Base-by-base conservation (phyloP, 1,140 invertebrate species). In the Mycetomoellerius zeteki region DNA sequence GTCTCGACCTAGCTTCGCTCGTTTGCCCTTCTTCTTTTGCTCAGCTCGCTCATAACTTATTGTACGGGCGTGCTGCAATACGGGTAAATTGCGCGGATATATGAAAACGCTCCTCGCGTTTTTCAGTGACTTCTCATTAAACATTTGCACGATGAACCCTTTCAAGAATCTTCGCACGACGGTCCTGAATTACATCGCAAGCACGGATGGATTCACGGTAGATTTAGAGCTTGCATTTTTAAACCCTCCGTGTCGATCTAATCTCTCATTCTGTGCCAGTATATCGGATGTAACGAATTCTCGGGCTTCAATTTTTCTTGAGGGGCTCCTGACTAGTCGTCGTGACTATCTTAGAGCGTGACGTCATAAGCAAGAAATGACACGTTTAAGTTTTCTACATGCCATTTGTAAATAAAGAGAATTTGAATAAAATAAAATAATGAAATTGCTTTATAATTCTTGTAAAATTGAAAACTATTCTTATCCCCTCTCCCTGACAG, bases 141-240 rank as follows among this genome's bases (percentile, higher is more conserved):
- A 82, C 43, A 75, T 84, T 84, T 33, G 52, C 37, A 19, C 80
- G 80, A 60, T 37, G 69, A 50, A 73, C 56, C 24, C 21, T 50
- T 43, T 50, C 27, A 21, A 19, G 54, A 60, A 69, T 2, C 37
- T 37, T 50, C 24, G 67, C 80, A 73, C 54, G 80, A 58, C 52
- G 52, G 12, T 84, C 80, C 50, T 62, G 37, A 84, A 84, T 84
- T 73, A 73, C 37, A 50, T 47, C 69, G 43, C 24, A 56, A 33
- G 14, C 24, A 27, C 80, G 37, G 37, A 6, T 73, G 52, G 30
- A 37, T 47, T 37, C 54, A 56, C n/a, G 69, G 37, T 56, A 24
- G 56, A 37, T 84, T 73, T 62, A 50, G 27, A 27, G 14, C n/a
- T 50, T 75, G 54, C 54, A 84, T 84, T 75, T 84, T 75, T 84